Evolutionary conservation across 2,113 vertebrate genomes (phyloP), one percentile per base, ranked within the genome.

Genomic region (Orthochromis indermauri): DNA sequence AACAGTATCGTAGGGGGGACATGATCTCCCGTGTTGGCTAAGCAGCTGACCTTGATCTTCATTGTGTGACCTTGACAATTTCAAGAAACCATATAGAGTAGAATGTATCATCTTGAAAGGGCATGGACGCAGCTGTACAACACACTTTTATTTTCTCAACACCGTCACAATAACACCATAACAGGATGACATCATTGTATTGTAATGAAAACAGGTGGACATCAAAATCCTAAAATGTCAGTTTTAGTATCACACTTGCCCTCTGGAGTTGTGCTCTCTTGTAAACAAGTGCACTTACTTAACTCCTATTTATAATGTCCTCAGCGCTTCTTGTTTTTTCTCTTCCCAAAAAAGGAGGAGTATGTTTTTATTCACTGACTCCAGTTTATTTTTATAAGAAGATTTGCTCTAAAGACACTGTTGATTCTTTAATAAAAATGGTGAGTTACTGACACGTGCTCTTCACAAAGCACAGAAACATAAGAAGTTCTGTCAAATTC

Each of bases 281-380:
- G 8, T 24, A 71, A 71, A 42, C n/a, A 71, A 0, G 35, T 68
- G 19, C 19, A 1, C 10, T 68, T 6, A 14, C 33, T 40, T 40
- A 0, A 21, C 4, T 8, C 33, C 4, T 59, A 0, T 68, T 21
- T 1, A 21, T 21, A 8, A 37, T 21, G 33, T 40, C 33, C 33
- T 68, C 35, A 24, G 35, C 0, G 0, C 19, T 1, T 37, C 19
- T 37, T 66, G 33, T n/a, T 13, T 31, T 10, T 63, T 63, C 14
- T 63, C 2, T 35, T 33, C 26, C 55, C 13, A 28, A 28, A 59
- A 59, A 0, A 28, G 55, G 26, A 31, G 26, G 13, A 28, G 8
- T 16, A 0, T 59, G 55, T 35, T 33, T 12, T 66, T 19, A n/a
- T 61, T 37, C 35, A 24, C n/a, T 3, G 35, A 40, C 63, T 40